Conservation (phyloP, 2,797 vertebrate genomes). For the Arnoldichthys spilopterus region DNA sequence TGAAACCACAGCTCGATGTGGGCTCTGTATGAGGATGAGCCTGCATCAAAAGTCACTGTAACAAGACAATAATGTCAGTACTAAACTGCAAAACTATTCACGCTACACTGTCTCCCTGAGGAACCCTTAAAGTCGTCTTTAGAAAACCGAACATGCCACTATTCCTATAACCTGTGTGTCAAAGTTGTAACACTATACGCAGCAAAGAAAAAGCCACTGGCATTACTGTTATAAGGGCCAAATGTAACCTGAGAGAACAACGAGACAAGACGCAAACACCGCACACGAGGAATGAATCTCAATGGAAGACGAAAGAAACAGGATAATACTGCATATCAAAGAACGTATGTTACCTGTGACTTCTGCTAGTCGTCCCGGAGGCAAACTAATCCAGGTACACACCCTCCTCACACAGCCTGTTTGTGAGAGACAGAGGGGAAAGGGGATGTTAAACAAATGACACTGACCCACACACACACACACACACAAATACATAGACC, state of each 20-base stretch:
- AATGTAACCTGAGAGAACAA: not conserved
- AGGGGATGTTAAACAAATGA: constrained; percentile 35
- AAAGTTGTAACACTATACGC: not conserved
- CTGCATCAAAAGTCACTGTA: not conserved
- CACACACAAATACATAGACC: not conserved
- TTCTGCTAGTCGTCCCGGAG: constrained; percentile 36
- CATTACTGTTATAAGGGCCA: not conserved
- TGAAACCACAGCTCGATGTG: constrained; percentile 25
- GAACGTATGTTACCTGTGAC: constrained; percentile 38
- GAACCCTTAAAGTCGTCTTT: not conserved
- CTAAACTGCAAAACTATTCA: not conserved
- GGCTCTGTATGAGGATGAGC: not conserved
- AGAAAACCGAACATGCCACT: constrained; percentile 11
- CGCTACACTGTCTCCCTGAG: not conserved
- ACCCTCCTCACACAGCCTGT: constrained; percentile 60
- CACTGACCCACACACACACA: constrained; percentile 30
- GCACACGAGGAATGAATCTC: not conserved
- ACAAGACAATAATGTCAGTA: not conserved
- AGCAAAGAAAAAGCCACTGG: not conserved
- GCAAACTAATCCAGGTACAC: constrained; percentile 53
- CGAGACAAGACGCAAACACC: not conserved
- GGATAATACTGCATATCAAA: not conserved
- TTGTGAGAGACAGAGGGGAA: constrained; percentile 30
- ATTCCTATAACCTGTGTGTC: not conserved
- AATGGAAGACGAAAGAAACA: not conserved